Percentiles rank a stretch among this genome's conserved stretches.
phyloP scores from a whole-genome alignment of 2,113 vertebrate genomes.

The Elephas maximus region DNA sequence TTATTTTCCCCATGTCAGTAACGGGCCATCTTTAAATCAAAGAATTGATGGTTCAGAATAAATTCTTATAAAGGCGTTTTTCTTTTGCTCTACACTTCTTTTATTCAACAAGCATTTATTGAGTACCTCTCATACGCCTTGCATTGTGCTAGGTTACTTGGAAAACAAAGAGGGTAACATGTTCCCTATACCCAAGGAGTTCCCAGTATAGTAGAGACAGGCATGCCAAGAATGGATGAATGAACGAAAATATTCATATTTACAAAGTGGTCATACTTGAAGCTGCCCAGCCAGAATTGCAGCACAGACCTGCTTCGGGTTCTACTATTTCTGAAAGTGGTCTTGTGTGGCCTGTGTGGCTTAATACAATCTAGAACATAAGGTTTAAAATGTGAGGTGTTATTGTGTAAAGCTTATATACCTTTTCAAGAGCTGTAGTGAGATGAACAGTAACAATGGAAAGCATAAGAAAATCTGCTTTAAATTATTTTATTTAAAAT shows the following conservation, averaged over 20 bases:
- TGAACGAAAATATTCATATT: not conserved
- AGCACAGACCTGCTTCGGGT: not conserved
- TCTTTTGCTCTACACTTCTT: not conserved
- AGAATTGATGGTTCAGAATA: not conserved
- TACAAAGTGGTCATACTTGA: not conserved
- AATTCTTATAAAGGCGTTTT: not conserved
- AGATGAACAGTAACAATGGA: slow-evolving; percentile 26
- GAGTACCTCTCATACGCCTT: not conserved
- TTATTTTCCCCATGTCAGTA: slow-evolving; percentile 31
- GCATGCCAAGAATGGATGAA: not conserved
- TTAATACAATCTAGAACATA: not conserved
- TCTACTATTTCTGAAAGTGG: not conserved
- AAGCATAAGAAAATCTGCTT: not conserved
- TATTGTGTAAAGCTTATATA: not conserved
- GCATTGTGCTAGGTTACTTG: not conserved
- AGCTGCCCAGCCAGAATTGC: not conserved
- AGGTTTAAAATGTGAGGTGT: not conserved
- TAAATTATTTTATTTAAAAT: slow-evolving; percentile 27
- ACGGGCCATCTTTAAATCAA: slow-evolving; percentile 19
- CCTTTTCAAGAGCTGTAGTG: slow-evolving; percentile 38
- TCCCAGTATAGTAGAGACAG: not conserved
- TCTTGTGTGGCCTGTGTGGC: not conserved
- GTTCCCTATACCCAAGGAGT: not conserved
- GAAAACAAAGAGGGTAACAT: not conserved
- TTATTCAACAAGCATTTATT: not conserved